Evolutionary conservation across 2,797 vertebrate genomes (phyloP), one percentile per base, ranked within the genome.

Genomic region (Leptoclinus maculatus): DNA sequence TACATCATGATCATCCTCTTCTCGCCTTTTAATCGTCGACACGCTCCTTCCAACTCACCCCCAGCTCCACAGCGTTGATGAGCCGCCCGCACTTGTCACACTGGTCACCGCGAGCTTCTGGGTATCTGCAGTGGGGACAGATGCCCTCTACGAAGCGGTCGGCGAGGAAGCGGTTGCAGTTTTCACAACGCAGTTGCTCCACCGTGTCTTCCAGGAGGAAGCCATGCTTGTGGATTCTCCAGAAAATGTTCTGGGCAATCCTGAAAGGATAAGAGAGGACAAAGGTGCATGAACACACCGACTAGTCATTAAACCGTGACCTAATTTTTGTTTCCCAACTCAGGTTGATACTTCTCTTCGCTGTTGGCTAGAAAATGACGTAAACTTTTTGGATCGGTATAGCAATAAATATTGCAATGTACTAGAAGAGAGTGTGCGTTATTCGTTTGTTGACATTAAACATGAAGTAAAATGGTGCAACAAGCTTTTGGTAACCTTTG

Each of bases 31-130:
- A 62, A 62, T 21, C 54, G 27, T 49, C 25, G 65, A 17, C 65
- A 45, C 19, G 23, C 45, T 77, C 60, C 36, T 68, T n/a, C 17
- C 5, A 38, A 73, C 88, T 85, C 68, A 99, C 98, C 96, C 95
- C 96, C 66, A 99, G 96, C 83, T 99, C 98, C 79, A 96, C 94
- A 2, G 98, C 97, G 5, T 98, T 99, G 91, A 99, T 99, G 82
- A 99, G 97, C 6, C 96, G 96, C 9, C 98, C 97, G 9, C 97
- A 99, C 63, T 97, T 98, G 88, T 99, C 98, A 57, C 98, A 99
- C 84, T 99, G 98, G 93, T 99, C 98, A 3, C 98, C 98, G 0
- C 97, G 96, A 29, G 98, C 98, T 70, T 99, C 98, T 7, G 95
- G 93, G 10, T 97, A 99, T 74, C 65, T 89, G 83, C 98, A 99